These are phyloP conservation scores for Stramonita haemastoma DNA, from an alignment of 2,888 invertebrate species.

Conservation along the genomic window DNA sequence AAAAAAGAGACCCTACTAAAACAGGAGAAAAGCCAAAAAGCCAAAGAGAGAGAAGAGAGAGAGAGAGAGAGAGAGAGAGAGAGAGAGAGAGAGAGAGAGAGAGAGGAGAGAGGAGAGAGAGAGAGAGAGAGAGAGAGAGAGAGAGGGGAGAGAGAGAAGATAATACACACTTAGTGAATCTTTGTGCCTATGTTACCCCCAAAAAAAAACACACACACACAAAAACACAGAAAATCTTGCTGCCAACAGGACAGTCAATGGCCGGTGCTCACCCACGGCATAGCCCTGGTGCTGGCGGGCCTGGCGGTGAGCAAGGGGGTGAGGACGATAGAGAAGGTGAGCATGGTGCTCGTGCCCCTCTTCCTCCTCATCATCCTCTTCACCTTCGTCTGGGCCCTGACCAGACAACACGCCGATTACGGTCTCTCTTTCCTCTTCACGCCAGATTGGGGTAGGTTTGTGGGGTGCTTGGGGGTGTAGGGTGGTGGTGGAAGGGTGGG, in stretches of 20 bases:
- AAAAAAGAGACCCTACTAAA: too few relatives aligned
- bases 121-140: too few relatives aligned
- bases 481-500: background rate
- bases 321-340: conserved; percentile 72
- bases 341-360: conserved; percentile 69
- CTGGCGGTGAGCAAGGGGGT: conserved; percentile 69
- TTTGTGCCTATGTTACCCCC: too few relatives aligned
- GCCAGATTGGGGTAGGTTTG: conserved; percentile 68
- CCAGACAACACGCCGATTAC: conserved; percentile 60
- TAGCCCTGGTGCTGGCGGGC: conserved; percentile 63
- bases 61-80: too few relatives aligned
- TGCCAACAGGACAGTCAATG: conserved; percentile 64
- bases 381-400: conserved; percentile 71
- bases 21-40: too few relatives aligned
- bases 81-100: too few relatives aligned
- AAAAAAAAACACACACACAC: too few relatives aligned
- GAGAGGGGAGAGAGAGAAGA: too few relatives aligned
- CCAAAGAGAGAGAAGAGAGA: too few relatives aligned
- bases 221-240: too few relatives aligned
- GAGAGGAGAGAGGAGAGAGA: too few relatives aligned
- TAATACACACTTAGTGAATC: too few relatives aligned
- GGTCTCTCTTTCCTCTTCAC: conserved; percentile 71
- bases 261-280: conserved; percentile 68
- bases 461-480: background rate
- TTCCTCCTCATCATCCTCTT: conserved; percentile 66